Conservation (phyloP, 2,797 vertebrate species). For the Eutrigla gurnardus region DNA sequence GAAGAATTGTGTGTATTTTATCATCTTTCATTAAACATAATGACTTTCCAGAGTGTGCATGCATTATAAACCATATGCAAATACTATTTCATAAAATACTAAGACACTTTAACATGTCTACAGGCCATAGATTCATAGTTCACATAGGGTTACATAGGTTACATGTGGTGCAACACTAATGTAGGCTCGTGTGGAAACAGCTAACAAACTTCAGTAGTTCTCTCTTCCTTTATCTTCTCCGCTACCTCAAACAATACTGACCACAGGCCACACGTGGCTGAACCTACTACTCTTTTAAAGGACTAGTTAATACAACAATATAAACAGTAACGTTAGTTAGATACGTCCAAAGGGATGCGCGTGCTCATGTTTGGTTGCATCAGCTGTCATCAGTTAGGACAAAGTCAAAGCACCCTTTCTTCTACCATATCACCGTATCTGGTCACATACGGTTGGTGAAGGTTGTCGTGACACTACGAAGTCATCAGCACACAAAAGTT, state of each 20-base stretch:
- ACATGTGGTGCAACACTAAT: background rate
- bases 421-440: too few relatives aligned
- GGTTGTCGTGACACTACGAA: background rate
- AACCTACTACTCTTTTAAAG: background rate
- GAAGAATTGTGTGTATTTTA: background rate
- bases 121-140: too few relatives aligned
- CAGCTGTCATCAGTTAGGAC: background rate
- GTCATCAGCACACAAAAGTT: rapidly evolving
- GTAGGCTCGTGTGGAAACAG: background rate
- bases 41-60: background rate
- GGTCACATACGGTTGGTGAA: background rate
- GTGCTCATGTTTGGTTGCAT: background rate
- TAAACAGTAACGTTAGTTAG: background rate
- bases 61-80: background rate
- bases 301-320: too few relatives aligned
- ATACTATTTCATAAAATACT: background rate
- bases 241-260: background rate
- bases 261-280: background rate
- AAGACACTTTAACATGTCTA: too few relatives aligned
- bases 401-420: background rate
- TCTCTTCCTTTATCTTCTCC: background rate
- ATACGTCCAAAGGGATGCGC: too few relatives aligned
- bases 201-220: too few relatives aligned
- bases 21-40: background rate
- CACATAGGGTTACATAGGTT: background rate